Evolutionary conservation across 1,140 invertebrate species (phyloP).

Genomic region (Ceratoteleas bidentatus): DNA sequence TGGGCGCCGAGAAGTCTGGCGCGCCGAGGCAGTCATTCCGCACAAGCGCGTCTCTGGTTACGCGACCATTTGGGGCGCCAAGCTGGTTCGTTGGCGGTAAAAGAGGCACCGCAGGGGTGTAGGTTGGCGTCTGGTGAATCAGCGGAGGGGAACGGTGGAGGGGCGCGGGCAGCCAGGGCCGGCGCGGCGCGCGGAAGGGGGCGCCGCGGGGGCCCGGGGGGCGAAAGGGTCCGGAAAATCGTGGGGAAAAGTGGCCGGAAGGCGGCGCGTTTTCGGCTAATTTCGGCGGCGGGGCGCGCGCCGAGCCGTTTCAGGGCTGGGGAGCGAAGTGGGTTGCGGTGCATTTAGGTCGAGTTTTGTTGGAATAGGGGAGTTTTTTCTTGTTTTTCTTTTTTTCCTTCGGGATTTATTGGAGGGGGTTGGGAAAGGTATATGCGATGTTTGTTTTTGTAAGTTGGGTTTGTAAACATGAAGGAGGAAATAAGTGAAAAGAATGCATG

Average conservation of each 20-base stretch:
- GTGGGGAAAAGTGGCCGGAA: constrained; percentile 61
- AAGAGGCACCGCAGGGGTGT: constrained; percentile 60
- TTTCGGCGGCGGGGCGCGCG: too few species aligned
- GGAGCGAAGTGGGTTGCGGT: too few species aligned
- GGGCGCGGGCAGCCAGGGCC: constrained; percentile 14
- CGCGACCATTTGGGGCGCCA: constrained; percentile 81
- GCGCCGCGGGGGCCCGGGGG: neutral
- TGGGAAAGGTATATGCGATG: too few species aligned
- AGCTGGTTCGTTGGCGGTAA: constrained; percentile 67
- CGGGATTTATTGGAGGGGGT: too few species aligned
- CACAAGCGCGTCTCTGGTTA: constrained; percentile 78
- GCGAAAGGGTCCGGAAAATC: constrained; percentile 25
- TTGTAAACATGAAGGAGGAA: too few species aligned
- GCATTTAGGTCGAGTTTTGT: too few species aligned
- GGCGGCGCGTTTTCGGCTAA: too few species aligned
- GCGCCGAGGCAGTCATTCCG: constrained; percentile 70
- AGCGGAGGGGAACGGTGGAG: constrained; percentile 52
- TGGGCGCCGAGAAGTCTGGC: constrained; percentile 81
- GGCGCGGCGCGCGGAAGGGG: constrained; percentile 16
- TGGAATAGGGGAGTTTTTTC: too few species aligned
- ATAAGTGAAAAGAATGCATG: too few species aligned
- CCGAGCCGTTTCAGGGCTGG: too few species aligned
- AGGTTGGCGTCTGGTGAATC: constrained; percentile 67
- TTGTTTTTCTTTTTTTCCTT: too few species aligned
- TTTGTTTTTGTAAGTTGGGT: too few species aligned